These are phyloP conservation scores for Drosophila basisetae DNA, from an alignment of 2,888 invertebrate genomes.

Conservation along the genomic window DNA sequence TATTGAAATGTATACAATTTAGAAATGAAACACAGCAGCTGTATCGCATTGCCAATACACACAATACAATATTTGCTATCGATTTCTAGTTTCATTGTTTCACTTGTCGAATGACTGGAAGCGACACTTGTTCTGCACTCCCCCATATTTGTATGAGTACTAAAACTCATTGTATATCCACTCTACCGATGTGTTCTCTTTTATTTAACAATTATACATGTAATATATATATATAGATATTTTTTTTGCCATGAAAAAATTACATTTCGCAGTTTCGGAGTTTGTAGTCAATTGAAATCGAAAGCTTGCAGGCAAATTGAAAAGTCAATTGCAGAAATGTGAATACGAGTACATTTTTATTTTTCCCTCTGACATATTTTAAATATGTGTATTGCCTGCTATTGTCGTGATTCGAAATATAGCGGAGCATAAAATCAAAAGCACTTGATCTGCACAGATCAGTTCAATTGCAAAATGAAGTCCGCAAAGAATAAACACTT, in stretches of 20 bases:
- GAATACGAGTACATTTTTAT: not conserved
- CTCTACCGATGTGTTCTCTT: constrained; percentile 2
- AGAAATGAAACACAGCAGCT: constrained; percentile 40
- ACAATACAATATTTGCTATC: constrained; percentile 62
- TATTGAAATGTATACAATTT: constrained; percentile 31
- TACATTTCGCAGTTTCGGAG: constrained; percentile 9
- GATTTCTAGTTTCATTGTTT: constrained; percentile 72
- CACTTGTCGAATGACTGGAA: constrained; percentile 44
- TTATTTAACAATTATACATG: constrained; percentile 1
- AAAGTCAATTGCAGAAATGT: constrained; percentile 25
- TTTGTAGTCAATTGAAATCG: constrained; percentile 48
- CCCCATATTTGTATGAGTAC: constrained; percentile 30
- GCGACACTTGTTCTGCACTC: constrained; percentile 47
- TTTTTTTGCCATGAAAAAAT: constrained; percentile 1
- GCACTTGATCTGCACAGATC: not conserved
- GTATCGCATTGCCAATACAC: constrained; percentile 35
- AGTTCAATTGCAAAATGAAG: not conserved
- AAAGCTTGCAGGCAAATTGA: constrained; percentile 25
- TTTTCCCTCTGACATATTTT: not conserved
- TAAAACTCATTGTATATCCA: constrained; percentile 1
- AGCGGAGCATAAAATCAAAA: not conserved
- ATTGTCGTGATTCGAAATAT: not conserved
- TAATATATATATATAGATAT: not conserved
- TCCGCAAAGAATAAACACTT: no score
- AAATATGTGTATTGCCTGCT: not conserved